phyloP scores from a whole-genome alignment of 2,113 vertebrate genomes.

The Speoplatyrhinus poulsoni region DNA sequence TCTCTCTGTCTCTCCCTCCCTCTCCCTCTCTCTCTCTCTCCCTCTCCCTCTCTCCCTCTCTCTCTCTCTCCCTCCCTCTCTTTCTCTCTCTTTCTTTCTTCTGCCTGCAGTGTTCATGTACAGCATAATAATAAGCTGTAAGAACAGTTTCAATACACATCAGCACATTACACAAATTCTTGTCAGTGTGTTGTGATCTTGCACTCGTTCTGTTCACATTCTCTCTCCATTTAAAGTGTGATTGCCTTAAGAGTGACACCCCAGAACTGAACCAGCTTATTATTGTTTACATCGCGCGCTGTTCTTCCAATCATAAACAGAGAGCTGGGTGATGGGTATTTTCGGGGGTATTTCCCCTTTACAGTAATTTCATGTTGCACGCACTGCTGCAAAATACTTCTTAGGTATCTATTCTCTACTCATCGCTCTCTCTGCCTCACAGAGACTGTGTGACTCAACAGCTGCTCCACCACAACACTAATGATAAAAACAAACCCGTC shows the following conservation, averaged over 20 bases:
- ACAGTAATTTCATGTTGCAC: background rate
- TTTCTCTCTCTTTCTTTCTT: background rate
- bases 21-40: background rate
- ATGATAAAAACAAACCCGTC: slow-evolving; percentile 51
- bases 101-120: no score
- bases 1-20: background rate
- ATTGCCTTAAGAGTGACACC: no score
- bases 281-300: no score
- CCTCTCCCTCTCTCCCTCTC: slow-evolving; percentile 2
- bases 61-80: slow-evolving; percentile 6
- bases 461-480: slow-evolving; percentile 45
- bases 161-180: no score
- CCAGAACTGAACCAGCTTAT: no score
- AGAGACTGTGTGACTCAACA: slow-evolving; percentile 24
- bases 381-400: background rate
- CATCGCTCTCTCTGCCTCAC: slow-evolving; percentile 10
- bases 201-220: no score
- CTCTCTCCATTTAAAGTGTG: no score
- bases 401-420: background rate
- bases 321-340: no score
- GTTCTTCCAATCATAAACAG: no score
- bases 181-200: background rate
- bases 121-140: no score
- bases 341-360: background rate
- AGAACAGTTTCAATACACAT: no score